Evolutionary conservation across 2,113 vertebrate species (phyloP).

Genomic region (Misgurnus mizolepis): DNA sequence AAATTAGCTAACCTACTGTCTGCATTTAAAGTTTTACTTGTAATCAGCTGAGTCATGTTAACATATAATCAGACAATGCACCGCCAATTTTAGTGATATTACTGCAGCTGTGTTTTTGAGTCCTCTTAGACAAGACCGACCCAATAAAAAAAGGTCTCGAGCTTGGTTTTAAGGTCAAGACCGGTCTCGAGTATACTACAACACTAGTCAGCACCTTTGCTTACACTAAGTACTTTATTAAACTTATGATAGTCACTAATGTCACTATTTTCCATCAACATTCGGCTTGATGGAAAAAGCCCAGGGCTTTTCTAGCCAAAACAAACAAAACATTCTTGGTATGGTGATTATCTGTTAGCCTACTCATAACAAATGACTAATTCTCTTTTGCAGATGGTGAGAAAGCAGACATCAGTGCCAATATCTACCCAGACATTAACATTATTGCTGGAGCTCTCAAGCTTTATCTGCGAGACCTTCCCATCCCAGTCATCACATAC

Average conservation of each 20-base stretch:
- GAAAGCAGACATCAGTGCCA: conserved; percentile 91
- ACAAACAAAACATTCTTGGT: not conserved
- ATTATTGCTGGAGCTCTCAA: conserved; percentile 95
- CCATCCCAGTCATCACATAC: conserved; percentile 94
- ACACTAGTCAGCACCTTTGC: too few relatives aligned
- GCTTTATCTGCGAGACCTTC: conserved; percentile 94
- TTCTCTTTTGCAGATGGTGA: conserved; percentile 84
- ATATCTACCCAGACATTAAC: conserved; percentile 92
- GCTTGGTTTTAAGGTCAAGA: too few relatives aligned
- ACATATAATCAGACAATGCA: too few relatives aligned
- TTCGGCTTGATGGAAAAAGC: not conserved
- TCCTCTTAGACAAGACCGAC: too few relatives aligned
- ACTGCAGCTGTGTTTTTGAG: too few relatives aligned
- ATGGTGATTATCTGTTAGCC: not conserved
- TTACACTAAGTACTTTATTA: too few relatives aligned
- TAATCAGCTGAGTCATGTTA: too few relatives aligned
- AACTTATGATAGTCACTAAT: not conserved
- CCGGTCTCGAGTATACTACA: too few relatives aligned
- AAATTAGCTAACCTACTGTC: too few relatives aligned
- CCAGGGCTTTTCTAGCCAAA: conserved; percentile 12
- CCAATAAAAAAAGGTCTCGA: too few relatives aligned
- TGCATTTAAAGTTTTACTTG: too few relatives aligned
- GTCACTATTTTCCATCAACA: conserved; percentile 8
- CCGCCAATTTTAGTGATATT: too few relatives aligned
- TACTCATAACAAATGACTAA: conserved; percentile 1